Base-by-base conservation (phyloP, 2,113 vertebrate genomes). In the Terrapene triunguis region DNA sequence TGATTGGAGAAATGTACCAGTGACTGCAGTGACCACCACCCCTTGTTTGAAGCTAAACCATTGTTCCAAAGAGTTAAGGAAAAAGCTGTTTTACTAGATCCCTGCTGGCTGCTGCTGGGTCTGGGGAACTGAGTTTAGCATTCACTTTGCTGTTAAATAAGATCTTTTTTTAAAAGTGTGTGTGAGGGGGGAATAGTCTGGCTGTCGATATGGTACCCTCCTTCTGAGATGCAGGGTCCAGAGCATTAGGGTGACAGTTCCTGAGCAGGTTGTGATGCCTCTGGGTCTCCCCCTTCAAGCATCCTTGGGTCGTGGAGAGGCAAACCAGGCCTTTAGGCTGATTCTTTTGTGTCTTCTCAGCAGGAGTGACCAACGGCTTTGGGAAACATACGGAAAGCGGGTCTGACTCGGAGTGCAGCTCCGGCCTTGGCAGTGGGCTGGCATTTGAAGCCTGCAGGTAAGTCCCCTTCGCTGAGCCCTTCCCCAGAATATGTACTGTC, bases 351-450 rank as follows among this genome's bases (percentile, higher is more conserved):
- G 53, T 95, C 65, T 98, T 96, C 85, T 97, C 3, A 13, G 92
- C 98, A 99, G 99, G 98, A 47, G 98, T 99, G 89, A 99, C 98
- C 59, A 99, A 99, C 5, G 99, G 99, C 96, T 99, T 99, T 94
- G 95, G 92, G 21, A 99, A 98, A 89, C 99, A 99, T 50, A 79
- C 95, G 19, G 99, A 99, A 83, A 98, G 98, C 2, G 97, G 98
- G 86, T 99, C 99, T 10, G 99, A 99, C 95, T 99, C 99, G 0
- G 99, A 99, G 81, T 98, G 98, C 95, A 98, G 98, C 96, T 97
- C 98, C 84, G 98, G 98, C 82, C 98, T 98, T 76, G 95, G 98
- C 14, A 57, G 88, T 76, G 96, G 97, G 76, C 94, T 97, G 69
- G 96, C 98, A 17, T 98, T 99, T 65, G 98, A 98, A 96, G 98